Percentiles rank a stretch among this genome's conserved stretches.
Conservation (phyloP, 2,113 vertebrate species). For the Picathartes gymnocephalus region DNA sequence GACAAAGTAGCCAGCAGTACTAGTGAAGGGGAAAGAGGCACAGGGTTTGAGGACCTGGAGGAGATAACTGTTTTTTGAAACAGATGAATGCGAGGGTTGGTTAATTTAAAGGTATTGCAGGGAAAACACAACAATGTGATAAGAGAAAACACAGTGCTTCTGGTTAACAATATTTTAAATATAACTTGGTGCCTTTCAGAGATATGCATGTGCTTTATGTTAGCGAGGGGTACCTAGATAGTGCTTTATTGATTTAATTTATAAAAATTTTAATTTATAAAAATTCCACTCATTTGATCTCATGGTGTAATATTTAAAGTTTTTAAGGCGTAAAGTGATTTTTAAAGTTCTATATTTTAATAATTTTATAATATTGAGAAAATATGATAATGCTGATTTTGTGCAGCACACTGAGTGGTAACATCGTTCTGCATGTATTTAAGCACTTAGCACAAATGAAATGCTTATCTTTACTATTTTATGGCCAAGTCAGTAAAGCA, state of each 20-base stretch:
- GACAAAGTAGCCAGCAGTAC: neutral
- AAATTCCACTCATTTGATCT: neutral
- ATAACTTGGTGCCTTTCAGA: neutral
- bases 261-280: neutral
- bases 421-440: neutral
- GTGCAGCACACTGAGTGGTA: rapidly evolving
- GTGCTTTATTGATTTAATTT: neutral
- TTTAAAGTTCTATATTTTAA: neutral
- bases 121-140: neutral
- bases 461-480: neutral
- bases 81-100: neutral
- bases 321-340: neutral
- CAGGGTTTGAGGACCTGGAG: neutral
- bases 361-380: neutral
- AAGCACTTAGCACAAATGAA: neutral
- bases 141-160: neutral
- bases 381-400: neutral
- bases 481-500: neutral
- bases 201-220: neutral
- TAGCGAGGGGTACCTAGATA: neutral
- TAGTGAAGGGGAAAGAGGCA: neutral
- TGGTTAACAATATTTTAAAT: neutral
- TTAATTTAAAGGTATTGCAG: neutral
- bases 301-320: neutral
- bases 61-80: neutral